Evolutionary conservation across 1,140 invertebrate genomes (phyloP).

Genomic region (Monomorium pharaonis): DNA sequence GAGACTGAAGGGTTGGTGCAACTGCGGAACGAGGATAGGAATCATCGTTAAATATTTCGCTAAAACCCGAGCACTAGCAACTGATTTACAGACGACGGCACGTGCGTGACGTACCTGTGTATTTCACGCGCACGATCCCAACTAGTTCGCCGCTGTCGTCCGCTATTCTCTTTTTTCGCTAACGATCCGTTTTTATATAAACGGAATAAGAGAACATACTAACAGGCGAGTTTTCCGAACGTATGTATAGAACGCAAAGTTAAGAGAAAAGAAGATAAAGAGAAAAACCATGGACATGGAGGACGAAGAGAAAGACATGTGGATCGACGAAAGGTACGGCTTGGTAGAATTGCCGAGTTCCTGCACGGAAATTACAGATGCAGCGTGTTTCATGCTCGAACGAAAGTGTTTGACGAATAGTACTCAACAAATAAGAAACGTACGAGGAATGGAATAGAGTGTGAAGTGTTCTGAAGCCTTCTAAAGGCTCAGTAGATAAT

Average conservation of each 20-base stretch:
- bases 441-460: not conserved
- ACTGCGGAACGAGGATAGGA: conserved; percentile 20
- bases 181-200: conserved; percentile 20
- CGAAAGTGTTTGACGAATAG: conserved; percentile 50
- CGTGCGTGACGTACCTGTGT: conserved; percentile 53
- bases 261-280: conserved; percentile 5
- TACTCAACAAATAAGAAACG: conserved; percentile 15
- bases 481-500: not conserved
- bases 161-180: not conserved
- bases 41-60: conserved; percentile 29
- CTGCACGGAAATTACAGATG: conserved; percentile 74
- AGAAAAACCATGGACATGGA: not conserved
- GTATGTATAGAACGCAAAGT: conserved; percentile 12
- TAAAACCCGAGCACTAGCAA: conserved; percentile 32
- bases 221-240: conserved; percentile 7
- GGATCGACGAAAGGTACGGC: conserved; percentile 15
- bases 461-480: not conserved
- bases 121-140: conserved; percentile 22
- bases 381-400: conserved; percentile 71
- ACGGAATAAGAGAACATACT: conserved; percentile 12
- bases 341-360: conserved; percentile 57
- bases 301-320: conserved; percentile 12
- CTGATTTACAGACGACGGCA: conserved; percentile 51
- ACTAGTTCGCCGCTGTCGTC: conserved; percentile 3
- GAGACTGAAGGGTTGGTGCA: not conserved